A percentile compares a stretch with the other conserved stretches of the same genome.
Conservation (phyloP, 2,888 invertebrate genomes). For the Sarcophaga carnaria region DNA sequence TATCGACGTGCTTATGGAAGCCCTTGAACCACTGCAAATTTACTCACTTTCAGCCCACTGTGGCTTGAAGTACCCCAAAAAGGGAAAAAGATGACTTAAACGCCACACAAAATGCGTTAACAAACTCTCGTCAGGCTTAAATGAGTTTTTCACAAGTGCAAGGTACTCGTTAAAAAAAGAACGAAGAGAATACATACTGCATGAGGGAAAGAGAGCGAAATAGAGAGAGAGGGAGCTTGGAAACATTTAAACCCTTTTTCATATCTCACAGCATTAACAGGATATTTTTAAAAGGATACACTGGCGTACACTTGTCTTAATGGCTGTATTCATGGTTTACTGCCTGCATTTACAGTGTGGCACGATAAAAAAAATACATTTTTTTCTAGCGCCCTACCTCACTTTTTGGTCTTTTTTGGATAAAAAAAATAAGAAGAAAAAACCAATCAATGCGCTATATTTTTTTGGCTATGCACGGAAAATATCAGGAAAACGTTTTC, state of each 20-base stretch:
- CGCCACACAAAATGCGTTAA: slow-evolving; percentile 16
- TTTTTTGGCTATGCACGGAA: slow-evolving; percentile 19
- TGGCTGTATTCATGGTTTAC: slow-evolving; percentile 21
- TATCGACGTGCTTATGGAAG: no score
- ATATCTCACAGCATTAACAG: slow-evolving; percentile 5
- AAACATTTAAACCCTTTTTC: background rate
- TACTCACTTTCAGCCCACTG: background rate
- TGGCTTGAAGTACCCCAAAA: background rate
- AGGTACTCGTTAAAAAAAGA: background rate
- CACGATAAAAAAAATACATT: slow-evolving; percentile 3
- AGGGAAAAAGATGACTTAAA: background rate
- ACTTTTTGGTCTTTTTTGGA: background rate
- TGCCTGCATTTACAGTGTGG: background rate
- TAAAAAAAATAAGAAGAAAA: background rate
- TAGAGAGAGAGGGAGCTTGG: background rate
- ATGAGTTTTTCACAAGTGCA: slow-evolving; percentile 21
- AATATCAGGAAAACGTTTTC: background rate
- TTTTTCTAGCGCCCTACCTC: background rate
- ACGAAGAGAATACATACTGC: background rate
- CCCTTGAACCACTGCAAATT: no score
- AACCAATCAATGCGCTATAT: slow-evolving; percentile 31
- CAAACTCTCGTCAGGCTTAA: slow-evolving; percentile 25
- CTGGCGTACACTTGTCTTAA: slow-evolving; percentile 24
- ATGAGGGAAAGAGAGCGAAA: background rate
- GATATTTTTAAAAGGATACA: slow-evolving; percentile 28